Conservation (phyloP, 2,113 vertebrate species). For the Hippocampus abdominalis region DNA sequence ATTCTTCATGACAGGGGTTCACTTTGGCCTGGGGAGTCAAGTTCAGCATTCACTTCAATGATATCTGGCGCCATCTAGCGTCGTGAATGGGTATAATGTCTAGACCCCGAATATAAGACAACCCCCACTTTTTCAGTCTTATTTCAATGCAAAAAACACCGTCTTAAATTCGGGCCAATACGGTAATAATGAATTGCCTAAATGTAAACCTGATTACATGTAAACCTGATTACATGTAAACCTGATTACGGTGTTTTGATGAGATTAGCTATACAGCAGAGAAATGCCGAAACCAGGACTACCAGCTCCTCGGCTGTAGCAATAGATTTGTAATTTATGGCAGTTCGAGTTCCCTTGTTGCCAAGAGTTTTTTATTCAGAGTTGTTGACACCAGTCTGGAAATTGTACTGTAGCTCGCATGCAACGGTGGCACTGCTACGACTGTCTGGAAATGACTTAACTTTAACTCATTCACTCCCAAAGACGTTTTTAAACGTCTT, state of each 20-base stretch:
- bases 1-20: too few species aligned
- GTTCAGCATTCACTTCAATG: too few species aligned
- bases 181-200: not conserved
- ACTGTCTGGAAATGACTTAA: not conserved
- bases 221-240: not conserved
- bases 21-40: too few species aligned
- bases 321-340: conserved; percentile 40
- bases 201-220: too few species aligned
- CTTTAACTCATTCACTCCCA: not conserved
- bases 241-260: not conserved
- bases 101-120: too few species aligned
- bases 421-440: not conserved
- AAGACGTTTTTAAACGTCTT: too few species aligned
- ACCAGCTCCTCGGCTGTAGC: conserved; percentile 25
- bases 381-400: conserved; percentile 15
- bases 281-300: conserved; percentile 15
- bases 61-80: too few species aligned
- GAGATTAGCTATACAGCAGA: not conserved
- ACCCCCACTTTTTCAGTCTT: too few species aligned
- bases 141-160: too few species aligned
- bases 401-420: conserved; percentile 3
- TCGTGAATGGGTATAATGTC: too few species aligned
- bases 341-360: conserved; percentile 6
- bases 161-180: too few species aligned
- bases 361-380: conserved; percentile 27